A percentile compares a stretch with the other conserved stretches of the same genome.
phyloP scores from a whole-genome alignment of 2,797 vertebrate species.

The Erithacus rubecula region DNA sequence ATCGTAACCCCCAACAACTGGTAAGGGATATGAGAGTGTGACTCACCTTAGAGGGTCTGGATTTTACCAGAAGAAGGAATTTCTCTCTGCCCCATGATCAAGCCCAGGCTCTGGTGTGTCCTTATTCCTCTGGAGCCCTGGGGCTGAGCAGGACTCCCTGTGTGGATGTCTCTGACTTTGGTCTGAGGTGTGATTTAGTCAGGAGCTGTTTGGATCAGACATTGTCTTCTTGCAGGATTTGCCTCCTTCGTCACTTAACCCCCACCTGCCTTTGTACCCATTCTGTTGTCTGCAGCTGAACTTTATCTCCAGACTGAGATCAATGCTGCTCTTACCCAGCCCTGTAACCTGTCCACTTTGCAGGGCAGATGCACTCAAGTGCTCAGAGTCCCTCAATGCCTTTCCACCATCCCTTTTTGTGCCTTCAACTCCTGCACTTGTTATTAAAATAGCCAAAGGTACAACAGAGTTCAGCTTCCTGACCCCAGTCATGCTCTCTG shows the following conservation, averaged over 20 bases:
- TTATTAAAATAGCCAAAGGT: not conserved
- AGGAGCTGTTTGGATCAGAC: not conserved
- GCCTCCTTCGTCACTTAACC: not conserved
- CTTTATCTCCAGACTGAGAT: not conserved
- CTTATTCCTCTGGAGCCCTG: not conserved
- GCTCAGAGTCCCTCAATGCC: not conserved
- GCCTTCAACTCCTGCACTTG: not conserved
- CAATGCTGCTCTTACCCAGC: not conserved
- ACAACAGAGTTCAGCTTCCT: not conserved
- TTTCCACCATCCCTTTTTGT: not conserved
- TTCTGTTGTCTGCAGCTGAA: not conserved
- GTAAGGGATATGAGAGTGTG: not conserved
- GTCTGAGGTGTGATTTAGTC: not conserved
- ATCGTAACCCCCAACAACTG: too few relatives aligned
- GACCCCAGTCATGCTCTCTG: slow-evolving; percentile 37
- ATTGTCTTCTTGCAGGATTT: not conserved
- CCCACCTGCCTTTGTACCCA: not conserved
- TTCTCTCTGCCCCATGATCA: not conserved
- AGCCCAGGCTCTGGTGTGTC: not conserved
- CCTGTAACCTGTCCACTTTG: not conserved
- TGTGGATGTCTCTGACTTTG: not conserved
- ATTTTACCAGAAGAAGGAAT: not conserved
- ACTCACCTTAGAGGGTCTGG: not conserved
- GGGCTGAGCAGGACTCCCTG: not conserved
- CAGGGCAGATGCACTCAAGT: not conserved